Conservation (phyloP, 2,113 vertebrate species). For the Leuciscus idus region DNA sequence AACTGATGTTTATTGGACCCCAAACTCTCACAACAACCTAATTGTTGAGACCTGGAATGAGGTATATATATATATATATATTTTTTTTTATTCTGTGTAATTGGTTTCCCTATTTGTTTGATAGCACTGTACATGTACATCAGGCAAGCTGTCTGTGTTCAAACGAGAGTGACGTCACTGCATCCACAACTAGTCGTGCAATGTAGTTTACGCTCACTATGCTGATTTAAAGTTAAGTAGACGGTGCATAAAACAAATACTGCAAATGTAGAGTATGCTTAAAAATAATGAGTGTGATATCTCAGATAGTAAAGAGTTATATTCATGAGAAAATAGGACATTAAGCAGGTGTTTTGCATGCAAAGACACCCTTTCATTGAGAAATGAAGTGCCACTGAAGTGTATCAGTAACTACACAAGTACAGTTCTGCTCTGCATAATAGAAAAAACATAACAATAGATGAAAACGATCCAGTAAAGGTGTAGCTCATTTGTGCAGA, state of each 20-base stretch:
- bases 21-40: background rate
- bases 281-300: background rate
- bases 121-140: background rate
- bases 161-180: background rate
- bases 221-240: constrained; percentile 4
- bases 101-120: background rate
- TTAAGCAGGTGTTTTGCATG: constrained; percentile 19
- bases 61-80: background rate
- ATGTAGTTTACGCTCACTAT: background rate
- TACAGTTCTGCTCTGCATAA: constrained; percentile 36
- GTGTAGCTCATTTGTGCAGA: constrained; percentile 30
- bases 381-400: constrained; percentile 3
- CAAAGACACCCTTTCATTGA: constrained; percentile 25
- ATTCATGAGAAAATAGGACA: background rate
- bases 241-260: background rate
- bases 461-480: constrained; percentile 17
- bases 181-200: background rate
- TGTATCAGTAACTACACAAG: constrained; percentile 2
- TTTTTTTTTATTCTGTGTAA: background rate
- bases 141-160: background rate
- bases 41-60: background rate
- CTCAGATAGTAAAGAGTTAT: constrained; percentile 8
- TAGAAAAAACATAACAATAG: constrained; percentile 26
- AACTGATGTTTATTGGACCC: too few species aligned
- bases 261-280: background rate